Conservation (phyloP, 64 coral and sea anemone species). For the Pachyseris speciosa region DNA sequence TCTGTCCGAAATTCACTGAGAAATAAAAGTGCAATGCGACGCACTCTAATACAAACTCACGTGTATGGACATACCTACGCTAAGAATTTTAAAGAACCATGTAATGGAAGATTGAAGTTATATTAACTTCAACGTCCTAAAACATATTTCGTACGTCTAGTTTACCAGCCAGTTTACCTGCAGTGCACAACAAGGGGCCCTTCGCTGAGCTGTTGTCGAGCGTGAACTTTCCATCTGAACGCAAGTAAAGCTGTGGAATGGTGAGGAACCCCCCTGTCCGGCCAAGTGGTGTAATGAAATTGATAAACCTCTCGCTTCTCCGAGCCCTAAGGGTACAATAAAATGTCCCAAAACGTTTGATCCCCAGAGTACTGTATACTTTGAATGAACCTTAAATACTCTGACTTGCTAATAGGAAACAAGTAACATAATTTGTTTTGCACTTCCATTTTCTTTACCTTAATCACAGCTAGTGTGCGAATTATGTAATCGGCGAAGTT, state of each 20-base stretch:
- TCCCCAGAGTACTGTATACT: too few relatives aligned
- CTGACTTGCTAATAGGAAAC: too few relatives aligned
- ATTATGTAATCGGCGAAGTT: constrained; percentile 85
- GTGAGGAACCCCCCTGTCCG: constrained; percentile 63
- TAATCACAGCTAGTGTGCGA: constrained; percentile 61
- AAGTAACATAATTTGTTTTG: neutral
- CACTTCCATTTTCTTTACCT: constrained; percentile 31
- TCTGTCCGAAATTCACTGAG: too few relatives aligned
- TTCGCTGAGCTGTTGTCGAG: neutral
- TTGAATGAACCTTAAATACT: too few relatives aligned
- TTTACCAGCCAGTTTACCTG: constrained; percentile 26
- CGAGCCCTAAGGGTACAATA: neutral
- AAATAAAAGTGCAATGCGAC: too few relatives aligned
- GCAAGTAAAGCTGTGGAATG: constrained; percentile 53
- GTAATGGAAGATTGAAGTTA: too few relatives aligned
- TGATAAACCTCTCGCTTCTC: constrained; percentile 34
- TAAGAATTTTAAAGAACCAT: too few relatives aligned
- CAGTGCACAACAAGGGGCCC: constrained; percentile 75
- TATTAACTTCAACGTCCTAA: too few relatives aligned
- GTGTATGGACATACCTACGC: too few relatives aligned
- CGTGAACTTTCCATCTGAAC: constrained; percentile 52
- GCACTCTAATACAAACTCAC: too few relatives aligned
- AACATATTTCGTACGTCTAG: too few relatives aligned
- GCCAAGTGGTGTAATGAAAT: constrained; percentile 60
- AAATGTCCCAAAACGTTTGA: neutral